Conservation (phyloP, 2,888 invertebrate species). For the Thysanoteuthis rhombus region DNA sequence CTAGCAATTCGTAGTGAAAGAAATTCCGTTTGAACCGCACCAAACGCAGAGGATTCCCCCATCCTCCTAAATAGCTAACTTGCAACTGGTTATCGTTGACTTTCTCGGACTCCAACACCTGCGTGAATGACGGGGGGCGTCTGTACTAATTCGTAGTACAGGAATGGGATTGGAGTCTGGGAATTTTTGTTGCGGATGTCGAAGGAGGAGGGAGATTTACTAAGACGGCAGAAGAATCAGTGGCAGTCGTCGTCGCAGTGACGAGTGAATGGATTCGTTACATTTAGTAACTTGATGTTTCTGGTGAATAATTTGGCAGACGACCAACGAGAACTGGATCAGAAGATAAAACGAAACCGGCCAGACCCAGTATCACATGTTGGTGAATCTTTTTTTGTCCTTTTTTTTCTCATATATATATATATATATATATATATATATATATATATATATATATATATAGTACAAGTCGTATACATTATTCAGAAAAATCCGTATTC, state of each 20-base stretch:
- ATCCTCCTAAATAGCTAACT: too few relatives aligned
- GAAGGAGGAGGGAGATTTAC: not conserved
- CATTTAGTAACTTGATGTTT: not conserved
- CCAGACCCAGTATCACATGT: not conserved
- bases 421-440: not conserved
- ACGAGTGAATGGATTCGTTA: not conserved
- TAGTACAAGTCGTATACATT: too few relatives aligned
- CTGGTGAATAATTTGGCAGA: not conserved
- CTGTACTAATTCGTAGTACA: too few relatives aligned
- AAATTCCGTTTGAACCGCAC: too few relatives aligned
- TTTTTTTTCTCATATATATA: too few relatives aligned
- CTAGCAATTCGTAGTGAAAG: too few relatives aligned
- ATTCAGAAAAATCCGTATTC: too few relatives aligned
- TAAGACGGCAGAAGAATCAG: not conserved
- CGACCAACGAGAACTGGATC: not conserved
- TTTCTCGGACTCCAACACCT: too few relatives aligned
- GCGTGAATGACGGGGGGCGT: too few relatives aligned
- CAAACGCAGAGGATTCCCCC: too few relatives aligned
- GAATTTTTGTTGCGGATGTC: not conserved
- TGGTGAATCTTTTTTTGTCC: not conserved
- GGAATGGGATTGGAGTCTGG: not conserved
- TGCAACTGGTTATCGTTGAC: too few relatives aligned
- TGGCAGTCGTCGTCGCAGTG: not conserved
- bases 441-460: not conserved
- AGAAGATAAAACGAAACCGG: not conserved